Conservation (phyloP, 2,113 vertebrate species). For the Marmota flaviventris region DNA sequence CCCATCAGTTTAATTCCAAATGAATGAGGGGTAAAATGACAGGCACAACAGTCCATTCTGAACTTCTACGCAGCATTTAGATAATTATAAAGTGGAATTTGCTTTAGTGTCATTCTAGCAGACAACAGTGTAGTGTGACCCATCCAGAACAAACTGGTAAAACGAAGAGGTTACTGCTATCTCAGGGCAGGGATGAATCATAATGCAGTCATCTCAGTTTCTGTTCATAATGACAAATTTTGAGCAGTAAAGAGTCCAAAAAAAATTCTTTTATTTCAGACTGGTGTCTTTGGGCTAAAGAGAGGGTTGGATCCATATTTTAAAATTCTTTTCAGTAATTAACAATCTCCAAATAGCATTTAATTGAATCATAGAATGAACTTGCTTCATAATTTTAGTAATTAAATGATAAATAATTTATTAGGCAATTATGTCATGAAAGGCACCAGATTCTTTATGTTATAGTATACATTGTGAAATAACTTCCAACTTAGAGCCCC, state of each 20-base stretch:
- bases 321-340: background rate
- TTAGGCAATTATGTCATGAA: background rate
- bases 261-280: background rate
- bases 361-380: background rate
- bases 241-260: background rate
- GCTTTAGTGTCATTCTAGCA: background rate
- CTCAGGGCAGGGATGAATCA: background rate
- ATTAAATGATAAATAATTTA: background rate
- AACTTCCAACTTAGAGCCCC: background rate
- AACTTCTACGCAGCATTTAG: background rate
- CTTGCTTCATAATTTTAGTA: conserved; percentile 2
- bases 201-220: background rate
- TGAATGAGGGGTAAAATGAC: background rate
- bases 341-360: conserved; percentile 17
- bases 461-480: background rate
- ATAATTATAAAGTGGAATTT: background rate
- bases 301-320: background rate
- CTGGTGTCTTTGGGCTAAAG: background rate
- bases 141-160: background rate
- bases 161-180: background rate
- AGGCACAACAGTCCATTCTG: background rate
- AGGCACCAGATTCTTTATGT: background rate
- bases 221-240: background rate
- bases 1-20: background rate
- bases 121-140: background rate